Conservation (phyloP, 1,140 invertebrate species). For the Lethrus apterus region DNA sequence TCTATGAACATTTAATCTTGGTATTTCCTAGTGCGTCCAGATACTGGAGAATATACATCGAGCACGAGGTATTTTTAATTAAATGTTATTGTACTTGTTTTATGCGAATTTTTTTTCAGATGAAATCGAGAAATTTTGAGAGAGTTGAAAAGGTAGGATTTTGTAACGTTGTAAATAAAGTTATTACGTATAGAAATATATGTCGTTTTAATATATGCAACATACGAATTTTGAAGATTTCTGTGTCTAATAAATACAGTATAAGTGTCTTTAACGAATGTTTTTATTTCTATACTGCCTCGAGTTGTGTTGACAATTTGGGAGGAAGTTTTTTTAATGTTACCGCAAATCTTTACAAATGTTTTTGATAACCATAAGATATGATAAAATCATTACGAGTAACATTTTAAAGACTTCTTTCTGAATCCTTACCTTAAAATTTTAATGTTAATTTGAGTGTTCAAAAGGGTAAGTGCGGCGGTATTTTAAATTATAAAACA, state of each 20-base stretch:
- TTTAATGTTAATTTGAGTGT: no score
- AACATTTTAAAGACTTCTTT: constrained; percentile 33
- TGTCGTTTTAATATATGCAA: constrained; percentile 11
- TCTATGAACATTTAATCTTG: constrained; percentile 89
- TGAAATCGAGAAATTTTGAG: constrained; percentile 92
- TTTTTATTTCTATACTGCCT: constrained; percentile 15
- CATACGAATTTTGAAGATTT: neutral
- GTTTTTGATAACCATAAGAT: no score
- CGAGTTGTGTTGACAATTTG: constrained; percentile 42
- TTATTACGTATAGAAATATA: constrained; percentile 10
- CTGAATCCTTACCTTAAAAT: constrained; percentile 24
- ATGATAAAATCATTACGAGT: neutral
- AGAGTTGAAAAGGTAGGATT: constrained; percentile 93
- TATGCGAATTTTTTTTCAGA: constrained; percentile 54
- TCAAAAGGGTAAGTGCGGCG: no score
- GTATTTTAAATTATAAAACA: no score
- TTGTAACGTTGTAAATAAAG: constrained; percentile 10
- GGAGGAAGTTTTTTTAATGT: constrained; percentile 56
- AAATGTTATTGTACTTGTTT: neutral
- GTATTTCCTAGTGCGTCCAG: constrained; percentile 94
- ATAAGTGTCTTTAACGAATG: constrained; percentile 4
- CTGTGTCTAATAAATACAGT: constrained; percentile 10
- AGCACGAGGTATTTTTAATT: constrained; percentile 77
- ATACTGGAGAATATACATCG: constrained; percentile 99
- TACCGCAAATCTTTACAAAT: no score